Evolutionary conservation across 1,140 invertebrate genomes (phyloP), one percentile per base, ranked within the genome.

Genomic region (Lineus longissimus): DNA sequence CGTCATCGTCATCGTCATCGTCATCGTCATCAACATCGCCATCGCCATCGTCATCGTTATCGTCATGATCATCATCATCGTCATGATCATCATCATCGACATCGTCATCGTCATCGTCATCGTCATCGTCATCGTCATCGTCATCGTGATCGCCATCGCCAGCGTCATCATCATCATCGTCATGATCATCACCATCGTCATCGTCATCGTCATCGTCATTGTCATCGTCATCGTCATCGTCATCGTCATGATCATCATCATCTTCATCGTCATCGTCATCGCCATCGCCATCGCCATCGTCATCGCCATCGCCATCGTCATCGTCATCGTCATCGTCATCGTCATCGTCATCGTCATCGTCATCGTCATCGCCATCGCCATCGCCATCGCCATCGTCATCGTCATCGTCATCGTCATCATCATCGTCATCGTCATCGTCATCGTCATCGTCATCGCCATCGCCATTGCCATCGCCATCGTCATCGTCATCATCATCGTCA

Each of bases 1-100:
- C 40, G n/a, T 43, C 40, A 43, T 43, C 40, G n/a, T 43, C 40
- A 43, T 43, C 40, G n/a, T 43, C 40, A 43, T 43, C 40, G n/a
- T 43, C 40, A 13, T 43, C 40, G 11, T 43, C 40, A 13, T 43
- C 40, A 43, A 13, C 40, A 43, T 43, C 40, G n/a, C n/a, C 40
- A 43, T 43, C 40, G n/a, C n/a, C 40, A 43, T 43, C 40, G n/a
- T 43, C 40, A 43, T 43, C 40, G n/a, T 43, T 43, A n/a, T n/a
- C n/a, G n/a, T n/a, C n/a, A n/a, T n/a, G n/a, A n/a, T n/a, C n/a
- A n/a, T n/a, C n/a, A n/a, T n/a, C n/a, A n/a, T n/a, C n/a, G n/a
- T n/a, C n/a, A n/a, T n/a, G n/a, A n/a, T n/a, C n/a, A n/a, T n/a
- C 40, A 43, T 43, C 40, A 43, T 43, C 40, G n/a, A 13, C 40